phyloP scores from a whole-genome alignment of 2,113 vertebrate genomes.

The Sander lucioperca region DNA sequence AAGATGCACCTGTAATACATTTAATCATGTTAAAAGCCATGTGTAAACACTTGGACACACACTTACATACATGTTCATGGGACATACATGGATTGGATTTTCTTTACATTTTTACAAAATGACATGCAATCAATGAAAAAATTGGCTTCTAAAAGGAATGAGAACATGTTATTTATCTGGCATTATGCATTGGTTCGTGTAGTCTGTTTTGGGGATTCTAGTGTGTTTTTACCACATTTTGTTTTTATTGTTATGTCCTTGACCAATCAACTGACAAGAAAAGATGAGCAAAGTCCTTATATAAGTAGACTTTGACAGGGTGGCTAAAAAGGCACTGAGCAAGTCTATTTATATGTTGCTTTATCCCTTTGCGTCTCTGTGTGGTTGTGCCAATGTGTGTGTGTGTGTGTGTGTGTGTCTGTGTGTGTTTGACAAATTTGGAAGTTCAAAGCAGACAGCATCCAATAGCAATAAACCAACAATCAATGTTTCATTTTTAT shows the following conservation, averaged over 20 bases:
- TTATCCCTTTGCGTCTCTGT: constrained; percentile 56
- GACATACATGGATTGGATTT: background rate
- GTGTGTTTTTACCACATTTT: constrained; percentile 33
- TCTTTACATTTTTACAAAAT: background rate
- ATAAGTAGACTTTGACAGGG: constrained; percentile 64
- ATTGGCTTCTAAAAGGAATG: background rate
- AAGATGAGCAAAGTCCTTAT: constrained; percentile 72
- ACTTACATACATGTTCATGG: background rate
- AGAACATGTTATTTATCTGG: background rate
- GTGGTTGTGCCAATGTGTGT: constrained; percentile 43
- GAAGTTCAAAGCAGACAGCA: constrained; percentile 59
- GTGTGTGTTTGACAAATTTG: constrained; percentile 47
- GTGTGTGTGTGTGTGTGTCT: constrained; percentile 26
- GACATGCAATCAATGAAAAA: background rate
- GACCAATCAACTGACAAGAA: constrained; percentile 69
- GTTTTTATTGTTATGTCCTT: constrained; percentile 51
- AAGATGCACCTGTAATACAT: constrained; percentile 16
- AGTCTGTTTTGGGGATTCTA: background rate
- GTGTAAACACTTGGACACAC: background rate
- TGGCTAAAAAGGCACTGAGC: constrained; percentile 60
- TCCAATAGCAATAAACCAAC: constrained; percentile 3
- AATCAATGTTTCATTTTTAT: background rate
- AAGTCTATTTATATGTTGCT: constrained; percentile 70
- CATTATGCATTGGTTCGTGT: background rate
- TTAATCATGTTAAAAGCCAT: background rate